Percentiles rank a stretch among this genome's conserved stretches.
Conservation (phyloP, 2,113 vertebrate species). For the Syrmaticus mikado region DNA sequence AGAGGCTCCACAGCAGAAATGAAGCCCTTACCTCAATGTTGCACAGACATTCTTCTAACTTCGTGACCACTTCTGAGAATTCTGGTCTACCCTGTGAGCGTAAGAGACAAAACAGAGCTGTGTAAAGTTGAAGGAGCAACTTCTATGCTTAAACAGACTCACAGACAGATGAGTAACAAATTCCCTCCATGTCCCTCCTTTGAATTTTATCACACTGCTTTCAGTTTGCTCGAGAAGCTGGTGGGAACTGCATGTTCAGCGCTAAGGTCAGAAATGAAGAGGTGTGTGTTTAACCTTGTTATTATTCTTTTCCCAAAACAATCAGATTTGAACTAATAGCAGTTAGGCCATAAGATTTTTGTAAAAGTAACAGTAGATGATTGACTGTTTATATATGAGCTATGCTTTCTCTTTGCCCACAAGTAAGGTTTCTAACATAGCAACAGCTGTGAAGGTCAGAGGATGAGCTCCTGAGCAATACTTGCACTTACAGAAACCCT, state of each 20-base stretch:
- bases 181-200: not conserved
- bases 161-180: fast-evolving
- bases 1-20: not conserved
- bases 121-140: not conserved
- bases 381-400: not conserved
- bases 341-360: not conserved
- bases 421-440: not conserved
- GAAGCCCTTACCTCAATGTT: slow-evolving; percentile 87
- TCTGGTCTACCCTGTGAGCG: slow-evolving; percentile 89
- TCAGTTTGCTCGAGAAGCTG: not conserved
- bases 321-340: not conserved
- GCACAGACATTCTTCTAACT: slow-evolving; percentile 92
- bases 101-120: not conserved
- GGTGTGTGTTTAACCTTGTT: fast-evolving
- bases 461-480: not conserved
- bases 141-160: not conserved
- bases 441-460: not conserved
- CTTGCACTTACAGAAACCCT: too few relatives aligned
- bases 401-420: not conserved
- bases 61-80: slow-evolving; percentile 92
- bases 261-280: not conserved
- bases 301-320: not conserved
- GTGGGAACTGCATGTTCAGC: not conserved
- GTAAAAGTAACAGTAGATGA: not conserved
- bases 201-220: not conserved